phyloP scores from a whole-genome alignment of 2,888 invertebrate species.

The Sepioteuthis lessoniana region DNA sequence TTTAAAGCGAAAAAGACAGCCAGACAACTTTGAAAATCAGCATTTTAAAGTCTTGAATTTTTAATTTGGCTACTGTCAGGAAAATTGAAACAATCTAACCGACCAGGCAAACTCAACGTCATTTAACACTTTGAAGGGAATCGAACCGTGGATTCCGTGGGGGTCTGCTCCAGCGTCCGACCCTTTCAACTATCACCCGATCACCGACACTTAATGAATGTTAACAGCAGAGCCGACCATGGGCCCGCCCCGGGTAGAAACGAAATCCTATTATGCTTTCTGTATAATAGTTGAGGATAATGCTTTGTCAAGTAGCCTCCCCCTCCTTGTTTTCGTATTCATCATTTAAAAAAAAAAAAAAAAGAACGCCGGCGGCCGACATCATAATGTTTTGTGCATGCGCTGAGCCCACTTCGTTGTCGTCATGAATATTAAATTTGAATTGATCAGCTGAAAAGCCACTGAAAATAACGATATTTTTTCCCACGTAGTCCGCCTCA shows the following conservation, averaged over 20 bases:
- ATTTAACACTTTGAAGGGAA: background rate
- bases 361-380: background rate
- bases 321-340: background rate
- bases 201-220: background rate
- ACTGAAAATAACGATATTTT: background rate
- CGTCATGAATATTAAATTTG: slow-evolving; percentile 13
- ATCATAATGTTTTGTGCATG: background rate
- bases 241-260: background rate
- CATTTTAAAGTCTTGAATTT: too few relatives aligned
- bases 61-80: too few relatives aligned
- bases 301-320: background rate
- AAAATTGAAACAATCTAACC: too few relatives aligned
- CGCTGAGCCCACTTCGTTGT: background rate
- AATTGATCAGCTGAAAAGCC: slow-evolving; percentile 6
- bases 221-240: background rate
- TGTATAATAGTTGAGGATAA: background rate
- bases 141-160: background rate
- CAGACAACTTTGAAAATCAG: too few relatives aligned
- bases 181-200: background rate
- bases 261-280: background rate
- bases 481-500: background rate
- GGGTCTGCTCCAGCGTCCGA: background rate
- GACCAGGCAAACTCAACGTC: too few relatives aligned
- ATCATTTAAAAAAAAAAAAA: background rate
- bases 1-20: too few relatives aligned